Base-by-base conservation (phyloP, 1,140 invertebrate species). In the Sminthurinus signatus region DNA sequence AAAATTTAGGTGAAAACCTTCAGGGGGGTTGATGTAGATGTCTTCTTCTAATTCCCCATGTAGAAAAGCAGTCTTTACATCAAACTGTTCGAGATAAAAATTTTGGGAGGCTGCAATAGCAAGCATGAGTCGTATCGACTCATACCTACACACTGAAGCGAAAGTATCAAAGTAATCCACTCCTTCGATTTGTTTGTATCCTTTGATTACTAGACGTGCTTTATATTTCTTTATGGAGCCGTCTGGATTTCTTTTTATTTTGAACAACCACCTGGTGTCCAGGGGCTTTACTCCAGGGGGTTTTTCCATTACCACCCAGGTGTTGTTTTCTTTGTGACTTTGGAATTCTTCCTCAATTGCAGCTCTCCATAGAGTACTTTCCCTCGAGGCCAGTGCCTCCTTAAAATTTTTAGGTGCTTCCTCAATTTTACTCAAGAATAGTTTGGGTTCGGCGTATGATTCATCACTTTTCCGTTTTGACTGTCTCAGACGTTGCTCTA, bases 101-200 rank as follows among this genome's bases (percentile, higher is more conserved):
- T 71, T 61, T 21, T 67, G 42, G 39, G 52, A 43, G 3, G 73
- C 74, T 21, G 73, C 70, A 46, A 72, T 54, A 31, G 63, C 66
- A 1, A 75, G 56, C 2, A 74, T 4, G n/a, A 68, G 46, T 1
- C 71, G 48, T 2, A 74, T 43, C 12, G 70, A 60, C 29, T 71
- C 69, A 60, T 72, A 70, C 23, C 75, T 64, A n/a, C 73, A 72
- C 2, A 78, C 77, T 21, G 77, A 75, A 52, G 74, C 73, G 69
- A 76, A 79, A 28, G 73, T 80, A 68, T 80, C 76, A 27, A 71
- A 21, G 57, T 74, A 78, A 54, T 79, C 77, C 4, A 77, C 61
- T 31, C 76, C 77, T 56, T 71, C 50, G 8, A 58, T 62, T 60
- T 80, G 77, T 3, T 43, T 62, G 65, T 73, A 78, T 0, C 78